phyloP scores from a whole-genome alignment of 2,797 vertebrate genomes.

The Poeciliopsis gracilis region DNA sequence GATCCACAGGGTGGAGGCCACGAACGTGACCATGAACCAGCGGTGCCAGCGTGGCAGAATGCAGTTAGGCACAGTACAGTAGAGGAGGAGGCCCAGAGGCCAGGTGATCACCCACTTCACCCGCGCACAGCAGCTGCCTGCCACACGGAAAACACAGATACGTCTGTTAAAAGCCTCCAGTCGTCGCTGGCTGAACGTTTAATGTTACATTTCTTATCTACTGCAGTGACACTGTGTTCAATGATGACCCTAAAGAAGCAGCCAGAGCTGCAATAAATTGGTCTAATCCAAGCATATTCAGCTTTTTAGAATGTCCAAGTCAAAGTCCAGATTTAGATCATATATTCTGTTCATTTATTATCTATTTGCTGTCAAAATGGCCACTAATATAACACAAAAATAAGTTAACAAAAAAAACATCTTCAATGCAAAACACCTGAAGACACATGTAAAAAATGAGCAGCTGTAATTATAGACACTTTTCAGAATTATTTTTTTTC shows the following conservation, averaged over 20 bases:
- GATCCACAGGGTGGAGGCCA: conserved; percentile 84
- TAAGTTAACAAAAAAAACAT: background rate
- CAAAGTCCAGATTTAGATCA: too few relatives aligned
- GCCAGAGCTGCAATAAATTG: too few relatives aligned
- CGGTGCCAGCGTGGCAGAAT: conserved; percentile 82
- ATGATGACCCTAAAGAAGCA: too few relatives aligned
- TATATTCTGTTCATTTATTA: background rate
- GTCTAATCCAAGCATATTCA: too few relatives aligned
- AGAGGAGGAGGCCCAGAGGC: conserved; percentile 83
- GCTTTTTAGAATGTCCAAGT: too few relatives aligned
- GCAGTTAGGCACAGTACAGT: conserved; percentile 84
- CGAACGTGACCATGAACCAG: conserved; percentile 85
- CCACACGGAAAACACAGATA: background rate
- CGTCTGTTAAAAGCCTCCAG: background rate
- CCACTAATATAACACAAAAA: background rate
- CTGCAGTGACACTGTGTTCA: background rate
- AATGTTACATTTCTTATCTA: background rate
- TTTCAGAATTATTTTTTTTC: background rate
- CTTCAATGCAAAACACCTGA: background rate
- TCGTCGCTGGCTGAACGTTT: background rate
- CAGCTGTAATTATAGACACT: background rate
- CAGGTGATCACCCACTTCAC: conserved; percentile 83
- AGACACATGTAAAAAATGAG: background rate
- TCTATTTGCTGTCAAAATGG: background rate
- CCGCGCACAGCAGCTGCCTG: conserved; percentile 72